Base-by-base conservation (phyloP, 2,888 invertebrate genomes). In the Lithophane ornitopus region DNA sequence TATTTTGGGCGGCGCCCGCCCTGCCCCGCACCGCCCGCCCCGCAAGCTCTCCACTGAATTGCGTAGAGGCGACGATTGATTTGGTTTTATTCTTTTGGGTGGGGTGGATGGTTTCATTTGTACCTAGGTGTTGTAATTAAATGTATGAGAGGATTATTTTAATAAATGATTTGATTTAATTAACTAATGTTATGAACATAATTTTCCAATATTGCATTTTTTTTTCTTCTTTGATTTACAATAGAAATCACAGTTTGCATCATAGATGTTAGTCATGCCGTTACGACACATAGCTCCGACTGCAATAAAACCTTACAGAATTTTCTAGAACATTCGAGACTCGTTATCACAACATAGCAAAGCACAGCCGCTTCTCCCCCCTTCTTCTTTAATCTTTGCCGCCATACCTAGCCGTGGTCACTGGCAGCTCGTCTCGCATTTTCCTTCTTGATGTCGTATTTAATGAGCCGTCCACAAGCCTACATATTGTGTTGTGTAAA, bases 1-100 rank as follows among this genome's bases (percentile, higher is more conserved):
- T 96, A 96, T 96, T 96, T 96, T 94, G 93, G 96, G 96, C 96
- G 96, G 94, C 94, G 94, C 93, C 93, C 93, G 92, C 92, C 90
- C 89, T 91, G 82, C 89, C 88, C 90, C 92, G 90, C 80, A 66
- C 85, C 80, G 75, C 67, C 59, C 81, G 70, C 82, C 84, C 76
- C 86, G 62, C 79, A 2, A 70, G 70, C 71, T 76, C 83, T 78
- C 83, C 81, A 90, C 77, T 80, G 88, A 87, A 85, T 87, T 89
- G 85, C 88, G 89, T 89, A 92, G 91, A 91, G 88, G 82, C 87
- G 88, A 87, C 89, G 87, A 83, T 84, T 85, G 86, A 85, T 89
- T 90, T 86, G 80, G 81, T 88, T 91, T 90, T 82, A 85, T 86
- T 88, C 84, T 87, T 87, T 88, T 87, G 80, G 87, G 74, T 77